Conservation (phyloP, 2,888 invertebrate species). For the Drosophila fulvimacula region DNA sequence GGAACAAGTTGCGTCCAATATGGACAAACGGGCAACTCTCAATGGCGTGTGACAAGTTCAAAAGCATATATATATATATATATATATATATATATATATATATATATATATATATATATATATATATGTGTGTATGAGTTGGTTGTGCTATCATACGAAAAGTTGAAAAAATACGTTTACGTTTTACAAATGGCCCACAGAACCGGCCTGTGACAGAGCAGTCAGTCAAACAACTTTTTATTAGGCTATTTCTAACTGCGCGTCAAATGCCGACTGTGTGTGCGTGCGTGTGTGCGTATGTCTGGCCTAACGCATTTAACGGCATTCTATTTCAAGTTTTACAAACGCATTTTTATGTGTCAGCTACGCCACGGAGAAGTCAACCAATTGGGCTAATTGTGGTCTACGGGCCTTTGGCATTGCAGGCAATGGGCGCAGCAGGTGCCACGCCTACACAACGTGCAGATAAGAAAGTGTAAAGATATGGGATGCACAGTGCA, state of each 20-base stretch:
- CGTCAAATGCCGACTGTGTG: slow-evolving; percentile 21
- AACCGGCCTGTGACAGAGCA: slow-evolving; percentile 63
- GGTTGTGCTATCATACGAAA: slow-evolving; percentile 40
- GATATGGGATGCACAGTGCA: not conserved
- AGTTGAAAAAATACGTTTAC: slow-evolving; percentile 35
- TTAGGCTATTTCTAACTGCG: slow-evolving; percentile 68
- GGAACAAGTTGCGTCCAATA: slow-evolving; percentile 72
- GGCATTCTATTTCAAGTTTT: slow-evolving; percentile 69
- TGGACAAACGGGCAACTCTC: slow-evolving; percentile 62
- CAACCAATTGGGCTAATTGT: slow-evolving; percentile 54
- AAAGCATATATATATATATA: slow-evolving; percentile 35
- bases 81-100: slow-evolving; percentile 13
- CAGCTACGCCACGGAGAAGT: slow-evolving; percentile 18
- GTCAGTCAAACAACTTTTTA: slow-evolving; percentile 66
- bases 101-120: slow-evolving; percentile 10
- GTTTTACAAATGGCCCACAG: slow-evolving; percentile 61
- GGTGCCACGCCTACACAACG: slow-evolving; percentile 47
- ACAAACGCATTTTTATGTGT: slow-evolving; percentile 46
- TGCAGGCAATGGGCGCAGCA: slow-evolving; percentile 14
- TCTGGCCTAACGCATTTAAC: slow-evolving; percentile 71
- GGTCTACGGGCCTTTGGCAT: slow-evolving; percentile 17
- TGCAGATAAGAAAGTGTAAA: slow-evolving; percentile 7
- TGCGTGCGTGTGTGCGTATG: slow-evolving; percentile 36
- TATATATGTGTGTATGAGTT: slow-evolving; percentile 31
- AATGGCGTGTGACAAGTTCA: slow-evolving; percentile 76